Base-by-base conservation (phyloP, 1,140 invertebrate species). In the Drosophila tani region DNA sequence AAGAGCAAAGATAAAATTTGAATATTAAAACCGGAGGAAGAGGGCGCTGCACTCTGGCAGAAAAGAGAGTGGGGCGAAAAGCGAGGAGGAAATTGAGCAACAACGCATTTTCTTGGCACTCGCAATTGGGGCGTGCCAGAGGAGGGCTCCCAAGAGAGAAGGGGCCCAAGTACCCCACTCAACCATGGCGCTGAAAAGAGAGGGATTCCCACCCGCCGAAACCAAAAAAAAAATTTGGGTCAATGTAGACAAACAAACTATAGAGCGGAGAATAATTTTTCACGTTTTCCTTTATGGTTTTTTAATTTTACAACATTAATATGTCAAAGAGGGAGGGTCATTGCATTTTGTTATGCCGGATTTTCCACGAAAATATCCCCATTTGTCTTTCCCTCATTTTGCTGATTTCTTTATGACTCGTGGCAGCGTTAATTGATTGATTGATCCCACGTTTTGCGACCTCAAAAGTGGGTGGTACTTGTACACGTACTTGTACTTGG, bases 51-150 rank as follows among this genome's bases (percentile, higher is more conserved):
- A 84, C 82, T 85, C 81, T 62, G 51, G 46, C 55, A 59, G 50
- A 75, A 51, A 29, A 63, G 11, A 11, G n/a, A 32, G 27, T 14
- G 21, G 38, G 19, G 32, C 32, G 32, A 35, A 53, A 40, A 59
- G 5, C 27, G 17, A 27, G 51, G 35, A 29, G 56, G 51, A 88
- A 88, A 88, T 88, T 85, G 81, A 85, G 84, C 78, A 88, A 88
- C 81, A 64, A 85, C 85, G 85, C 85, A 88, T 88, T 90, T 88
- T 88, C 85, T 88, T 88, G 85, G 85, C 85, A 85, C 84, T 83
- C 56, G 84, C 81, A 81, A 81, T 88, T 90, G 84, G 84, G 81
- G 74, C 85, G 75, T 81, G 81, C 67, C 77, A 49, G 38, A 40
- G 68, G 49, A 55, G 35, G 71, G 29, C 6, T 51, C 27, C 17